phyloP scores from a whole-genome alignment of 2,113 vertebrate species.

The Furnarius figulus region DNA sequence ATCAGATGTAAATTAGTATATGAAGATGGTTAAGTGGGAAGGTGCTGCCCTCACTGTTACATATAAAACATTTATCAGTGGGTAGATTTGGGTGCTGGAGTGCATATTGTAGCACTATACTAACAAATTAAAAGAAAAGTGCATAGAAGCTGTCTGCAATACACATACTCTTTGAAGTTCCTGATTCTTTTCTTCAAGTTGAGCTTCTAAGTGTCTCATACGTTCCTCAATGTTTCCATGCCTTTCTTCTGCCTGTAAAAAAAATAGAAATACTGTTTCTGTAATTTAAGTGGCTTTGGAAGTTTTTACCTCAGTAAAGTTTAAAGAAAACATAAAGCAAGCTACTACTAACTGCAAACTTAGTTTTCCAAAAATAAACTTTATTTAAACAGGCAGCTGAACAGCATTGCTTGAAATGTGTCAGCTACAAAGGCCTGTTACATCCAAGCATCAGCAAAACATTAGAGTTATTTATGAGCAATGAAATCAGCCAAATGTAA shows the following conservation, averaged over 20 bases:
- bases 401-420: constrained; percentile 88
- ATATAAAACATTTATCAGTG: background rate
- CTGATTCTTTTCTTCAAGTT: constrained; percentile 99
- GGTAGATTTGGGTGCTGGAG: background rate
- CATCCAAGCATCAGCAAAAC: constrained; percentile 84
- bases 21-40: background rate
- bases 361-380: constrained; percentile 78
- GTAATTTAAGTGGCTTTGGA: constrained; percentile 48
- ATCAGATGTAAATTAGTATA: background rate
- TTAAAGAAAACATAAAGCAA: constrained; percentile 84
- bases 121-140: background rate
- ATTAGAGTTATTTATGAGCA: constrained; percentile 83
- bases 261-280: constrained; percentile 58
- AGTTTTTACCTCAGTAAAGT: constrained; percentile 44
- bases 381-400: constrained; percentile 84
- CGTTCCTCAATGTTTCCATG: constrained; percentile 98
- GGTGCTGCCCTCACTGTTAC: background rate
- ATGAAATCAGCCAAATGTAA: constrained; percentile 88
- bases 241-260: constrained; percentile 93
- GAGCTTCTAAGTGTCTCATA: constrained; percentile 95
- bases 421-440: constrained; percentile 85
- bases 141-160: background rate
- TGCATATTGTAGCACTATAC: background rate
- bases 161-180: constrained; percentile 93
- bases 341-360: constrained; percentile 85